Evolutionary conservation across 2,797 vertebrate species (phyloP).

Genomic region (Mormyrus hasselquistii): DNA sequence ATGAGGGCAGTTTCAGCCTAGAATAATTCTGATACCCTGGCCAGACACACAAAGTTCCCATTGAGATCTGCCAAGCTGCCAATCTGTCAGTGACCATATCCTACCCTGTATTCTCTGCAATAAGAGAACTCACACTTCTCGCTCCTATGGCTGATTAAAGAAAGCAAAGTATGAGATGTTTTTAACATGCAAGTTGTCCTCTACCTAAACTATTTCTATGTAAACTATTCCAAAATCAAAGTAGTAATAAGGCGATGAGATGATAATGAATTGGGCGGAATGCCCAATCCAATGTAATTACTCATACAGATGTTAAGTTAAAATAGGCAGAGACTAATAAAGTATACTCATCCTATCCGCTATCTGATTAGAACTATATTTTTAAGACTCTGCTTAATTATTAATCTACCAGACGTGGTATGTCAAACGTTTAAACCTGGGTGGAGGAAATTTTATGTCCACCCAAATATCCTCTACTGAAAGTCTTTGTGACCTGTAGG

Average conservation of each 20-base stretch:
- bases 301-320: neutral
- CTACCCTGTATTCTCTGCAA: neutral
- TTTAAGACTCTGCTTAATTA: neutral
- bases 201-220: neutral
- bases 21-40: neutral
- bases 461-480: neutral
- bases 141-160: neutral
- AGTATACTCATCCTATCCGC: neutral
- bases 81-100: neutral
- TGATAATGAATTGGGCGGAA: neutral
- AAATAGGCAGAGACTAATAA: neutral
- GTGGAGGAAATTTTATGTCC: neutral
- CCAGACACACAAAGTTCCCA: neutral
- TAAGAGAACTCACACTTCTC: neutral
- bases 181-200: neutral
- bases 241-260: neutral
- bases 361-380: neutral
- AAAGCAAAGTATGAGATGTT: neutral
- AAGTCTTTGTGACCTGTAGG: constrained; percentile 51
- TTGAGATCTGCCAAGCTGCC: neutral
- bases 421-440: neutral
- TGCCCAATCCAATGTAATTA: neutral
- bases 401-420: neutral
- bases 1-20: neutral
- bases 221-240: neutral